Evolutionary conservation across 1,140 invertebrate species (phyloP).

Genomic region (Oryctes rhinoceros): DNA sequence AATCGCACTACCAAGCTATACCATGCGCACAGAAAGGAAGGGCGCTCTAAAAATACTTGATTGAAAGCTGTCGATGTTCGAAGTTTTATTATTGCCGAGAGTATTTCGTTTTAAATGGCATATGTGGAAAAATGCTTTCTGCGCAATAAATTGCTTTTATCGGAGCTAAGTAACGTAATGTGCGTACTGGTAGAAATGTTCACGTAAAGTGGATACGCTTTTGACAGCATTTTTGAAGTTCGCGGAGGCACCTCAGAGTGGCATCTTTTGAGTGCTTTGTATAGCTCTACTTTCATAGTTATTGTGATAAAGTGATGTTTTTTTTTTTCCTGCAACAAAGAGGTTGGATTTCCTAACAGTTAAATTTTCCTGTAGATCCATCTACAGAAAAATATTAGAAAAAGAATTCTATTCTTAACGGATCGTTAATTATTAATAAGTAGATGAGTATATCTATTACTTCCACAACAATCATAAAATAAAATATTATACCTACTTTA

Average conservation of each 20-base stretch:
- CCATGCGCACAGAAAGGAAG: background rate
- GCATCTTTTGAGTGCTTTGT: background rate
- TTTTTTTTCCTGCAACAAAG: no score
- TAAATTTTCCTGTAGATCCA: no score
- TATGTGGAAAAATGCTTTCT: background rate
- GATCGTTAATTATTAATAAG: no score
- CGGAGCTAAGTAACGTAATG: background rate
- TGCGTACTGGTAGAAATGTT: background rate
- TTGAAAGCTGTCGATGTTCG: background rate
- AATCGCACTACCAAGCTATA: background rate
- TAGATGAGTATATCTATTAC: no score
- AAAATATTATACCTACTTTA: no score
- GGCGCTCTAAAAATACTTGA: background rate
- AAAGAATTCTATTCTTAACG: no score
- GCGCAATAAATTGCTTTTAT: background rate
- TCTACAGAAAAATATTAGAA: no score
- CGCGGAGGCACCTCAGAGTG: background rate
- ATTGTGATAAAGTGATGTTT: background rate
- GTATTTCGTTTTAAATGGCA: background rate
- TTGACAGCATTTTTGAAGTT: background rate
- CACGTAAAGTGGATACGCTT: background rate
- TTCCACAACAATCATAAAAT: no score
- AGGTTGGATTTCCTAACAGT: no score
- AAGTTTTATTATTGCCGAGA: background rate
- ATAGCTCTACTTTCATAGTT: background rate